Evolutionary conservation across 2,113 vertebrate genomes (phyloP).

Genomic region (Ceyx cyanopectus): DNA sequence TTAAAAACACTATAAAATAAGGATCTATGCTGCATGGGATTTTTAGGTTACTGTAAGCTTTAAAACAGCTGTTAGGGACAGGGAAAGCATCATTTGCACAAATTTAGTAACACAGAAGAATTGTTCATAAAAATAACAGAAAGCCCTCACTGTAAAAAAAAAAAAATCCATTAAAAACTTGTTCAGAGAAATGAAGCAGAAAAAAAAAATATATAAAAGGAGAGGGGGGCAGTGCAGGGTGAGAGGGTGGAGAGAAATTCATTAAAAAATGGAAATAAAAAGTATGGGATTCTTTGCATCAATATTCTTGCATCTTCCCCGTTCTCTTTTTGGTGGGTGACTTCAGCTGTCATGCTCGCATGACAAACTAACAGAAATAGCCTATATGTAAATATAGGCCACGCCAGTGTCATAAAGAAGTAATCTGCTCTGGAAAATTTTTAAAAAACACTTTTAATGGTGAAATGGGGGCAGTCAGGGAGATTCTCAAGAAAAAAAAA

Average conservation of each 20-base stretch:
- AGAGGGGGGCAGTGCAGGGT: no score
- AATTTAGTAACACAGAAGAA: neutral
- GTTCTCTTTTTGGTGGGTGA: no score
- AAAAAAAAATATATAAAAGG: no score
- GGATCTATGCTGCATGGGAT: fast-evolving
- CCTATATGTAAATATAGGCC: no score
- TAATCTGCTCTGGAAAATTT: neutral
- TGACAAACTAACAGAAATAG: neutral
- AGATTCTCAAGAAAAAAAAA: neutral
- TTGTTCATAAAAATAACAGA: neutral
- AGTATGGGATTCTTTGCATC: no score
- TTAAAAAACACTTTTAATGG: neutral
- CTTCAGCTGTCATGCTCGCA: no score
- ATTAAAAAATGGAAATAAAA: no score
- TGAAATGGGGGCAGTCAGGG: neutral
- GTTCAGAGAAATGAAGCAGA: no score
- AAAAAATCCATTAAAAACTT: no score
- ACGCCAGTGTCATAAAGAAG: neutral
- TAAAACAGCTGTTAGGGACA: neutral
- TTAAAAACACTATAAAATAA: neutral
- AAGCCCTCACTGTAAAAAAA: neutral
- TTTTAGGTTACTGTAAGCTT: neutral
- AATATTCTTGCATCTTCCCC: no score
- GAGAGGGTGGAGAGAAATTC: no score
- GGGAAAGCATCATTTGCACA: neutral